These are phyloP conservation scores for Frankliniella intonsa DNA, from an alignment of 2,888 invertebrate species.

Conservation along the genomic window DNA sequence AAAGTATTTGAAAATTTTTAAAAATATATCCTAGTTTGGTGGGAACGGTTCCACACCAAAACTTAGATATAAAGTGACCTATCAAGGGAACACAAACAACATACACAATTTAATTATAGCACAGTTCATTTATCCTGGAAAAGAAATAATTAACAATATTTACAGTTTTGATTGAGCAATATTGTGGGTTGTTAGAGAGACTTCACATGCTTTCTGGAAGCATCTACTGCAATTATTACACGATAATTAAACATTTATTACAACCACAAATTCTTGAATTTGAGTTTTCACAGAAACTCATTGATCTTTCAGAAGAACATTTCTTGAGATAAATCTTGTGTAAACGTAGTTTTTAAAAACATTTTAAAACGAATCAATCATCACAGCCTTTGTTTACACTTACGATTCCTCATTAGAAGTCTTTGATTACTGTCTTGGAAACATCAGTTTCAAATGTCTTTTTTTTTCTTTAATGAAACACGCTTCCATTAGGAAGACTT, in stretches of 20 bases:
- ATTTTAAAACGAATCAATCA: neutral
- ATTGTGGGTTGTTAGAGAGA: neutral
- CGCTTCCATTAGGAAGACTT: neutral
- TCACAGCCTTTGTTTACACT: slow-evolving; percentile 13
- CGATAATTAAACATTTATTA: neutral
- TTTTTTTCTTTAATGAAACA: neutral
- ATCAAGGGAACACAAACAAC: neutral
- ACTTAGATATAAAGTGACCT: neutral
- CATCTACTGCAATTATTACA: neutral
- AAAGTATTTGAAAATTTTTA: neutral
- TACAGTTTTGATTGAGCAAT: slow-evolving; percentile 21
- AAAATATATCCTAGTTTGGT: neutral
- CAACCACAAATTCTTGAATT: neutral
- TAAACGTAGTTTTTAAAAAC: neutral
- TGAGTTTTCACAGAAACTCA: neutral
- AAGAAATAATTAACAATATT: slow-evolving; percentile 11
- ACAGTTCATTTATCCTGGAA: neutral
- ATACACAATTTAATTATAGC: neutral
- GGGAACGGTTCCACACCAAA: neutral
- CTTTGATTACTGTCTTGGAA: neutral
- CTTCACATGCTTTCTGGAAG: neutral
- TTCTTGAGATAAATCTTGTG: neutral
- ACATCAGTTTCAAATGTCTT: neutral
- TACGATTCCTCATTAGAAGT: neutral
- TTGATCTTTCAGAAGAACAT: neutral